Base-by-base conservation (phyloP, 2,113 vertebrate genomes). In the Poeciliopsis prolifica region DNA sequence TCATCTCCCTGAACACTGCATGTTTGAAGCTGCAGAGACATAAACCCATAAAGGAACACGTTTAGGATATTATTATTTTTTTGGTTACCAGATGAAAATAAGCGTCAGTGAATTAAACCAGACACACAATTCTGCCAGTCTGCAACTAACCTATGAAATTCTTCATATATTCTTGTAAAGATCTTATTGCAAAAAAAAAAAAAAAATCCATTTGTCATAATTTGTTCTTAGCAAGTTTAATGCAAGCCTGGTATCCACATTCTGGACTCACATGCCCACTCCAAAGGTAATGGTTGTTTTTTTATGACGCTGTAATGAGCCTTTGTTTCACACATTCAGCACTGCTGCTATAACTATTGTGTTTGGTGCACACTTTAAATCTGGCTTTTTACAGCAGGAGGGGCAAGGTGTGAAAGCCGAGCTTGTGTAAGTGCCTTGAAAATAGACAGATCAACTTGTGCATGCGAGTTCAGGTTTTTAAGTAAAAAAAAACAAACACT, bases 401-500 rank as follows among this genome's bases (percentile, higher is more conserved):
- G 76, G 68, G 44, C 71, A 89, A 80, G 48, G 79, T 61, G 70
- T 82, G 74, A 84, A 85, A 61, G 72, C 67, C 2, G 31, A 51
- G 74, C 81, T 54, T 75, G 64, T 58, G 75, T 5, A 29, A 82
- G 65, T 78, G 72, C 42, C 65, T 88, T 92, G 88, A 87, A 90
- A 84, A 81, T 35, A 37, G 61, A 69, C 79, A 83, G 86, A 88
- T 72, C 64, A 72, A 77, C 79, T 81, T 80, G 78, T 79, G 65
- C 75, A 30, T 79, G 87, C 80, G 82, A 88, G 73, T 79, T 87
- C 69, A 77, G 14, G 86, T 71, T 84, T 83, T 90, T 79, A 81
- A 86, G 80, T 82, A 83, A 72, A 82, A 74, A 61, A 81, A 60
- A 35, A 35, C 2, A 10, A 35, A 37, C 10, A 37, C 35, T 65